A percentile compares a stretch with the other conserved stretches of the same genome.
Evolutionary conservation across 2,797 vertebrate species (phyloP).

Genomic region (Artibeus lituratus): DNA sequence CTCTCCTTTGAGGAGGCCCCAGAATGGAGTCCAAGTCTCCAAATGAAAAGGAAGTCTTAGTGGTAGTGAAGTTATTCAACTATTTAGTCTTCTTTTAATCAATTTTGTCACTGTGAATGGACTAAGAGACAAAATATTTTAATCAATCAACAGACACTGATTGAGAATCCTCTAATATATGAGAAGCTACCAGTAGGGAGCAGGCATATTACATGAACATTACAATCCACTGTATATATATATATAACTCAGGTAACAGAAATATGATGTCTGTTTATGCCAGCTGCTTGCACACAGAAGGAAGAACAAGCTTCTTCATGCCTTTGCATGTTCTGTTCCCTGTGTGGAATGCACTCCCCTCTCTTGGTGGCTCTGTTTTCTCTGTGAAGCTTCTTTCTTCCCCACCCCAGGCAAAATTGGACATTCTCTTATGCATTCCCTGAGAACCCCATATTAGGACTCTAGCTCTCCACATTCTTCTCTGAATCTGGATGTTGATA

Average conservation of each 20-base stretch:
- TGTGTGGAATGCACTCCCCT: neutral
- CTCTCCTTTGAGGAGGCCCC: neutral
- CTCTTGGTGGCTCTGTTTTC: neutral
- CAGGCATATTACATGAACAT: rapidly evolving
- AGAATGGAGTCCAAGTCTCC: neutral
- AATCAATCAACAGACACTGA: neutral
- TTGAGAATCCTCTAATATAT: neutral
- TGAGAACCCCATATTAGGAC: neutral
- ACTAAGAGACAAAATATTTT: neutral
- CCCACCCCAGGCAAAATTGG: neutral
- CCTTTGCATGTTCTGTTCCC: neutral
- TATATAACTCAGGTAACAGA: neutral
- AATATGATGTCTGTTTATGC: neutral
- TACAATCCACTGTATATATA: neutral
- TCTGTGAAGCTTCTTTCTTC: neutral
- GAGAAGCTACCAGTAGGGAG: neutral
- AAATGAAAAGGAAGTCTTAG: neutral
- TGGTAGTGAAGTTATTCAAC: neutral
- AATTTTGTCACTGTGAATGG: neutral
- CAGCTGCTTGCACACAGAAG: neutral
- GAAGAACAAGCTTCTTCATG: neutral
- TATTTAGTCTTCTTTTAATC: neutral
- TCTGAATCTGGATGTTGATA: neutral
- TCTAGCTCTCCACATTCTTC: neutral
- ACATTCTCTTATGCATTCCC: neutral